Evolutionary conservation across 1,140 invertebrate species (phyloP).

Genomic region (Thrips palmi): DNA sequence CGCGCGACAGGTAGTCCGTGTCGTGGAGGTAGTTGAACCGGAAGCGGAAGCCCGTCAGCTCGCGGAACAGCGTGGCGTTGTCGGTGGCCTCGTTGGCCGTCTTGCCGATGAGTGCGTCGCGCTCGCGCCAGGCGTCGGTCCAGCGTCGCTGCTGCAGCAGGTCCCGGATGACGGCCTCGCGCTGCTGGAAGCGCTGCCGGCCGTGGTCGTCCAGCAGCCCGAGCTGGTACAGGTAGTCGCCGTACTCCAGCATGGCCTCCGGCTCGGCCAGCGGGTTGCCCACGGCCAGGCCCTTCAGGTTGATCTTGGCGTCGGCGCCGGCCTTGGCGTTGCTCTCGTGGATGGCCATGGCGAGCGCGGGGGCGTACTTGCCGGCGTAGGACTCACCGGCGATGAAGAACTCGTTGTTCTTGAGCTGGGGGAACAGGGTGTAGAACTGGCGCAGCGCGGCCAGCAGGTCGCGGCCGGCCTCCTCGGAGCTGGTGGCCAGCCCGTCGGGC

Average conservation of each 20-base stretch:
- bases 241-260: conserved; percentile 38
- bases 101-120: conserved; percentile 12
- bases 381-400: conserved; percentile 30
- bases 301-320: conserved; percentile 17
- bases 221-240: conserved; percentile 39
- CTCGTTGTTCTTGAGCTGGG: conserved; percentile 14
- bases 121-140: conserved; percentile 9
- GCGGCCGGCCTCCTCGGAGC: conserved; percentile 44
- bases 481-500: conserved; percentile 41
- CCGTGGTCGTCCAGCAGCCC: conserved; percentile 40
- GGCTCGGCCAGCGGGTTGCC: conserved; percentile 49
- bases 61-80: conserved; percentile 34
- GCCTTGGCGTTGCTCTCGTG: conserved; percentile 18
- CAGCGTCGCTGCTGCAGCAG: conserved; percentile 11
- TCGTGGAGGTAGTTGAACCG: conserved; percentile 61
- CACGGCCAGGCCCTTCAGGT: conserved; percentile 31
- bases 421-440: conserved; percentile 52
- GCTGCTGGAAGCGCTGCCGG: no score
- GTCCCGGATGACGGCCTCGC: conserved; percentile 1
- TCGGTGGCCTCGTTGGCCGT: conserved; percentile 10
- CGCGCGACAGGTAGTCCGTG: conserved; percentile 15
- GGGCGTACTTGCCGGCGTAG: conserved; percentile 36
- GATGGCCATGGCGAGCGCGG: conserved; percentile 29
- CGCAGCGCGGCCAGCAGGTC: conserved; percentile 42
- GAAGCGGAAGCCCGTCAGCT: conserved; percentile 55